Conservation (phyloP, 2,888 invertebrate species). For the Cosmia pyralina region DNA sequence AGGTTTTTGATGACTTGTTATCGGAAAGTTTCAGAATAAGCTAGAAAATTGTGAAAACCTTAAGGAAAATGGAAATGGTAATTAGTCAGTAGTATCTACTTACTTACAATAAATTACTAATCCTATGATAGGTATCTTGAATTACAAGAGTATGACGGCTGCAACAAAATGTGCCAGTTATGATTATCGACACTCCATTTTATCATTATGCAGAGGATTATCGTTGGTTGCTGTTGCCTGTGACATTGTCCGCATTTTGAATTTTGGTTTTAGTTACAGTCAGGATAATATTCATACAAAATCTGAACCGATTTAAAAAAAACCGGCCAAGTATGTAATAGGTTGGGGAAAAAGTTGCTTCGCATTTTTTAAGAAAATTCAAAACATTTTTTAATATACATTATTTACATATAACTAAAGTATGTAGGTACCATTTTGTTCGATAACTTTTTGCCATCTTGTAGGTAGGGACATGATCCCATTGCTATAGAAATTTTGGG, state of each 20-base stretch:
- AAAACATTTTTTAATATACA: too few relatives aligned
- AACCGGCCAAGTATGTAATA: too few relatives aligned
- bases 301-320: neutral
- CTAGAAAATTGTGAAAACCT: constrained; percentile 5
- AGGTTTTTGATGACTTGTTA: too few relatives aligned
- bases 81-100: constrained; percentile 25
- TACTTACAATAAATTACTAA: constrained; percentile 12
- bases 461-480: too few relatives aligned
- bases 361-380: too few relatives aligned
- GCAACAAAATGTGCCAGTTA: constrained; percentile 9
- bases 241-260: neutral
- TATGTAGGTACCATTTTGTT: too few relatives aligned
- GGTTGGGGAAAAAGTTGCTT: too few relatives aligned
- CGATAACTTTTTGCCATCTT: too few relatives aligned
- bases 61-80: constrained; percentile 23
- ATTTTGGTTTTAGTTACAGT: too few relatives aligned
- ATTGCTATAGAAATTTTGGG: too few relatives aligned
- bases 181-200: constrained; percentile 4
- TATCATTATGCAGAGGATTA: constrained; percentile 8
- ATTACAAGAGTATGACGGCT: constrained; percentile 4
- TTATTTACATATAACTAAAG: too few relatives aligned
- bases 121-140: constrained; percentile 1
- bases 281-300: neutral
- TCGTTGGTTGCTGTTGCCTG: neutral
- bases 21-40: neutral